phyloP scores from a whole-genome alignment of 2,113 vertebrate species.

The Shinisaurus crocodilurus region DNA sequence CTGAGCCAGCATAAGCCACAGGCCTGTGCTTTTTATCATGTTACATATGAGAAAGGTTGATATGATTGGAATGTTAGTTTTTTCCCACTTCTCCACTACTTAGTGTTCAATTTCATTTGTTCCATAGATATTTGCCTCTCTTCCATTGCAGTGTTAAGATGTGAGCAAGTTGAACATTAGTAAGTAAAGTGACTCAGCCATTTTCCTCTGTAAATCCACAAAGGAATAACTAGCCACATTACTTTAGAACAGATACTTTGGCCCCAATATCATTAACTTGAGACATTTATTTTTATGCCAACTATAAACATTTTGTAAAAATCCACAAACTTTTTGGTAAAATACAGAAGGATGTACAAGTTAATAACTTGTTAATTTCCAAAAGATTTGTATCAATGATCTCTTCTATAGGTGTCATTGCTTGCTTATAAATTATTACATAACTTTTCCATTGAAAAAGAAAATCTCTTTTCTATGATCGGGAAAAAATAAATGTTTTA shows the following conservation, averaged over 20 bases:
- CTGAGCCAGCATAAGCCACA: too few relatives aligned
- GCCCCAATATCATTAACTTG: conserved; percentile 8
- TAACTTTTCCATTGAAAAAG: conserved; percentile 14
- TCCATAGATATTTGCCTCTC: neutral
- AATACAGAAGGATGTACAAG: conserved; percentile 50
- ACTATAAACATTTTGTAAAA: conserved; percentile 39
- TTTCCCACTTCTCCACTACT: neutral
- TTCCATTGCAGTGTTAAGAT: neutral
- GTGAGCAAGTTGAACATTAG: neutral
- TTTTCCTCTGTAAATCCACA: conserved; percentile 32
- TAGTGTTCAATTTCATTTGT: neutral
- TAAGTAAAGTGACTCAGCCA: conserved; percentile 7
- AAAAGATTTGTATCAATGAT: conserved; percentile 43
- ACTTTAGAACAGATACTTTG: conserved; percentile 34
- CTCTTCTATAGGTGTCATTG: conserved; percentile 47
- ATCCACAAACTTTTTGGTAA: conserved; percentile 49
- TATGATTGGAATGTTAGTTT: neutral
- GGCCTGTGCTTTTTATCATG: too few relatives aligned
- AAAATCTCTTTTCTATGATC: conserved; percentile 46
- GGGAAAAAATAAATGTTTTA: conserved; percentile 60
- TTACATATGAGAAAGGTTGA: neutral
- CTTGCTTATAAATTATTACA: conserved; percentile 53
- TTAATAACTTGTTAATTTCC: conserved; percentile 56
- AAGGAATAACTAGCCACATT: conserved; percentile 36
- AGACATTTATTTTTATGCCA: conserved; percentile 53